Conservation (phyloP, 53 echinoderm and acorn worm genomes). For the Antedon mediterranea region DNA sequence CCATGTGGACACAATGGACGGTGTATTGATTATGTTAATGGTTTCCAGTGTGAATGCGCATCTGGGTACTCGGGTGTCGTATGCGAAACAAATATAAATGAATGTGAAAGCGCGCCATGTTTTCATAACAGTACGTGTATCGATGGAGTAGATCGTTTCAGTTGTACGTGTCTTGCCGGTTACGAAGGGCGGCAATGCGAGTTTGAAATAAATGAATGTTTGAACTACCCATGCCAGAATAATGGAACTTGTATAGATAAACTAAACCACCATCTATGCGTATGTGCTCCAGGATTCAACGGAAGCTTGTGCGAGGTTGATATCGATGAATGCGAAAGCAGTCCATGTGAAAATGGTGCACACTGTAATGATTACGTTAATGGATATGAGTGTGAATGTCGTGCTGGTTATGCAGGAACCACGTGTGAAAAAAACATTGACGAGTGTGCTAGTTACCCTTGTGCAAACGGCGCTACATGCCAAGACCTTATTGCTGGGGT, state of each 20-base stretch:
- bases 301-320: not conserved
- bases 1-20: not conserved
- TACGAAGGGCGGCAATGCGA: not conserved
- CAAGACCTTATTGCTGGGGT: not conserved
- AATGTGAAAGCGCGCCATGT: not conserved
- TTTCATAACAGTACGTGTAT: not conserved
- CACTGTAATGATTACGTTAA: not conserved
- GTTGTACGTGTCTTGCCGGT: not conserved
- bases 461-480: not conserved
- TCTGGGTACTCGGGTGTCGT: not conserved
- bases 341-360: not conserved
- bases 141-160: not conserved
- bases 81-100: not conserved
- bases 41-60: not conserved
- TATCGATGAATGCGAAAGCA: constrained; percentile 3
- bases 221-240: not conserved
- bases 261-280: not conserved
- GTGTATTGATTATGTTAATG: not conserved
- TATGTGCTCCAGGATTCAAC: not conserved
- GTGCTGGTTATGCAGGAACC: not conserved
- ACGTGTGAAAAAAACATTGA: not conserved
- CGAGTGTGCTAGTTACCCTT: not conserved
- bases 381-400: not conserved
- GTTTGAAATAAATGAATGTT: not conserved
- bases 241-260: not conserved